Evolutionary conservation across 2,888 invertebrate species (phyloP).

Genomic region (Cryptocephalus moraei): DNA sequence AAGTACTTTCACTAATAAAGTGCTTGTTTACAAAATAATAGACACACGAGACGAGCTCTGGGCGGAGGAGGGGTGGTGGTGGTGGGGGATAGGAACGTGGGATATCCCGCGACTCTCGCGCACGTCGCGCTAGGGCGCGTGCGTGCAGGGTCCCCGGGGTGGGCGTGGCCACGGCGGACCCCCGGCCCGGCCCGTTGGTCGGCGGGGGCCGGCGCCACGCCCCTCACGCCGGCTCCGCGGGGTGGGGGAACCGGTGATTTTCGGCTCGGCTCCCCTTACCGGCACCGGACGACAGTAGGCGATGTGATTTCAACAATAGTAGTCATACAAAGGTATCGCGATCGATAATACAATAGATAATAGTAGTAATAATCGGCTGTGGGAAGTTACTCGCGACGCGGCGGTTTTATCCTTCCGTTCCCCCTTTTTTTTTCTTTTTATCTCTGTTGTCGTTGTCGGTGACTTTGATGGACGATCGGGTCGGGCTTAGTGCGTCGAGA

Average conservation of each 20-base stretch:
- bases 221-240: conserved; percentile 21
- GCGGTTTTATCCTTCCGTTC: no score
- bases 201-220: conserved; percentile 15
- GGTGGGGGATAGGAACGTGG: not conserved
- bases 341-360: no score
- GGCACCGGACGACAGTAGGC: conserved; percentile 33
- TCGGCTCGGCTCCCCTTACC: conserved; percentile 30
- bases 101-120: not conserved
- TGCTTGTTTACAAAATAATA: conserved; percentile 38
- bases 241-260: conserved; percentile 39
- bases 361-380: no score
- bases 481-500: conserved; percentile 20
- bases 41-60: conserved; percentile 15
- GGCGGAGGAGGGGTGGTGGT: not conserved
- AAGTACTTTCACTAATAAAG: conserved; percentile 31
- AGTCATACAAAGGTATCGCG: conserved; percentile 25
- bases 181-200: conserved; percentile 26
- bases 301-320: conserved; percentile 38
- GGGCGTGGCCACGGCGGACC: conserved; percentile 23
- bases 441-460: conserved; percentile 1
- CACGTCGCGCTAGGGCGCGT: conserved; percentile 17
- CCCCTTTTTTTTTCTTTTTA: conserved; percentile 1
- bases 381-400: no score
- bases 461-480: no score
- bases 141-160: not conserved